Conservation (phyloP, 2,113 vertebrate genomes). For the Mobula birostris region DNA sequence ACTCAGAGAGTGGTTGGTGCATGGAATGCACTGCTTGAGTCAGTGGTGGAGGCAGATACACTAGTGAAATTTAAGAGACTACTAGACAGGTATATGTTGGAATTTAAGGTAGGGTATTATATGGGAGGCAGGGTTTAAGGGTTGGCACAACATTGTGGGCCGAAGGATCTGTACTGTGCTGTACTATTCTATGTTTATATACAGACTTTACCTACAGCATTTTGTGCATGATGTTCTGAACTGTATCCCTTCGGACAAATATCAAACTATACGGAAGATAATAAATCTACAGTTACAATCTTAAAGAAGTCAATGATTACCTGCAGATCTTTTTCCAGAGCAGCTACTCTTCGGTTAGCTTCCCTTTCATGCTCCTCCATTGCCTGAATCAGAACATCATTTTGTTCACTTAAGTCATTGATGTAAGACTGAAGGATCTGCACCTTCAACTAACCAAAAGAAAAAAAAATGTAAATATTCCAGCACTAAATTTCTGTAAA, state of each 20-base stretch:
- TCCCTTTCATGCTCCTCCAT: conserved; percentile 44
- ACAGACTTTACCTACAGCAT: neutral
- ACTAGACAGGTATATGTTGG: no score
- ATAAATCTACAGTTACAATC: neutral
- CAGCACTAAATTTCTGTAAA: neutral
- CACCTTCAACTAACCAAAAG: conserved; percentile 61
- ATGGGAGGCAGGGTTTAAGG: no score
- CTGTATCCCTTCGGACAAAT: neutral
- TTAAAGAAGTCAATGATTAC: conserved; percentile 37
- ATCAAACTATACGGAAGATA: neutral
- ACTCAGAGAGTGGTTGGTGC: no score
- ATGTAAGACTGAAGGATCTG: conserved; percentile 45
- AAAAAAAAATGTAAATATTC: conserved; percentile 36
- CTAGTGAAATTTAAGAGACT: no score
- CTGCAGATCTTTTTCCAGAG: conserved; percentile 46
- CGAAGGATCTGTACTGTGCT: no score
- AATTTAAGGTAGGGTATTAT: no score
- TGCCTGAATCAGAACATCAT: conserved; percentile 45
- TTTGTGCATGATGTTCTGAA: neutral
- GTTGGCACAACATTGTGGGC: no score
- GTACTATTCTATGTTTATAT: no score
- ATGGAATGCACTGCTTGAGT: no score
- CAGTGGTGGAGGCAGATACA: no score
- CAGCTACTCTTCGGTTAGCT: conserved; percentile 45
- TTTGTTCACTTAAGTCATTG: conserved; percentile 43